Base-by-base conservation (phyloP, 2,113 vertebrate species). In the Hippoglossus stenolepis region DNA sequence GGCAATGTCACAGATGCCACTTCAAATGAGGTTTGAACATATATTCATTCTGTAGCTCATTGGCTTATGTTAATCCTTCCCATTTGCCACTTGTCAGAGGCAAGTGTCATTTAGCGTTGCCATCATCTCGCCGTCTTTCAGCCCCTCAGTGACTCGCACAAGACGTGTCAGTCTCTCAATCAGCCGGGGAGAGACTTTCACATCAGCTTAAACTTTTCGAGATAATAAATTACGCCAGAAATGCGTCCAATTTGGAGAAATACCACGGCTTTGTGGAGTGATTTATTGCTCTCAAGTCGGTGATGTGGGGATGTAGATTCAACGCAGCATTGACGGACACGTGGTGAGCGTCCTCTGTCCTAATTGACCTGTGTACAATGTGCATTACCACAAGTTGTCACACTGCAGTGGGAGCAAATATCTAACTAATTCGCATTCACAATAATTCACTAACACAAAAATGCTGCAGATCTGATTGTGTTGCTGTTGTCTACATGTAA, bases 1-100 rank as follows among this genome's bases (percentile, higher is more conserved):
- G 84, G 88, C 88, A 90, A 89, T 87, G 88, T 93, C 92, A 91
- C 88, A 91, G 84, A 91, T 87, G 89, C 90, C 91, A 89, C 89
- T 91, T 92, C 74, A 91, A 92, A 93, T 91, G 88, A 93, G 94
- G 82, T 92, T 89, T 92, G 90, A 91, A 90, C 88, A 90, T 90
- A 87, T 89, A 92, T 89, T 90, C 85, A 90, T 85, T 88, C 87
- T 89, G 88, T 82, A 92, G 87, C 87, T 93, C 88, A 87, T 89
- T 91, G 91, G 90, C 91, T 94, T 91, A 91, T 89, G 92, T 53
- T 94, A 93, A 93, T 92, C 88, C 84, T 83, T 82, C 80, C 86
- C 90, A 92, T 93, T 94, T 91, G 88, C 87, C 85, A 89, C 86
- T 87, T 87, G 88, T 91, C 90, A 90, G 85, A 85, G 79, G 79